Conservation (phyloP, 2,797 vertebrate species). For the Ateles fusciceps region DNA sequence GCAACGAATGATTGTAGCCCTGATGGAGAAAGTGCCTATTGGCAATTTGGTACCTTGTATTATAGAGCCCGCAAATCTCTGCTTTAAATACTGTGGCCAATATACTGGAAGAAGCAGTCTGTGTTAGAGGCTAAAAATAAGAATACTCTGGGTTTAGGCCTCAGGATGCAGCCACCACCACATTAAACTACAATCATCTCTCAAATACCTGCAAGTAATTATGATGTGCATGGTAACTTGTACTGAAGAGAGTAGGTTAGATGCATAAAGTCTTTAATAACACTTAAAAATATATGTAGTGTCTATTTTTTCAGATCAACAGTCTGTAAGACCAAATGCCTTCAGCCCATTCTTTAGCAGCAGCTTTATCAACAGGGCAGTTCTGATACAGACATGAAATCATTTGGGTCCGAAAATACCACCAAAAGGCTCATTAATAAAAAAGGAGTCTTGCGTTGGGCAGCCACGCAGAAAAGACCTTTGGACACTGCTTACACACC, state of each 20-base stretch:
- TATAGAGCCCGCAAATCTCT: neutral
- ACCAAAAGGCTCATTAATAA: conserved; percentile 12
- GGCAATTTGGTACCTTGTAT: neutral
- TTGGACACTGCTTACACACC: neutral
- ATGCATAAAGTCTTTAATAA: neutral
- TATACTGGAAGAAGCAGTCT: neutral
- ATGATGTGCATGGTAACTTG: neutral
- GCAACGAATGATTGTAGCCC: neutral
- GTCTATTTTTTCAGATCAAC: neutral
- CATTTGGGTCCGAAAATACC: neutral
- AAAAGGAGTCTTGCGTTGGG: neutral
- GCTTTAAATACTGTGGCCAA: neutral
- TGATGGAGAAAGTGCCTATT: neutral
- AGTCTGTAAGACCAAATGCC: neutral
- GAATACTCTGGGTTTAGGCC: neutral
- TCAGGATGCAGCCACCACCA: neutral
- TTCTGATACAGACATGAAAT: conserved; percentile 14
- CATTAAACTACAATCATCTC: neutral
- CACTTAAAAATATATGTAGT: neutral
- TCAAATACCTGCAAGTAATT: neutral
- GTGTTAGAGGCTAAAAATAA: conserved; percentile 37
- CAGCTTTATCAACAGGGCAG: neutral
- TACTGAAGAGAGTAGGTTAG: neutral
- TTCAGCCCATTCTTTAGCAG: conserved; percentile 1
- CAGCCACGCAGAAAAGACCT: neutral